A percentile compares a stretch with the other conserved stretches of the same genome.
Conservation (phyloP, 30 jellyfish, hydroid and myxozoan genomes). For the Hydractinia symbiolongicarpus region DNA sequence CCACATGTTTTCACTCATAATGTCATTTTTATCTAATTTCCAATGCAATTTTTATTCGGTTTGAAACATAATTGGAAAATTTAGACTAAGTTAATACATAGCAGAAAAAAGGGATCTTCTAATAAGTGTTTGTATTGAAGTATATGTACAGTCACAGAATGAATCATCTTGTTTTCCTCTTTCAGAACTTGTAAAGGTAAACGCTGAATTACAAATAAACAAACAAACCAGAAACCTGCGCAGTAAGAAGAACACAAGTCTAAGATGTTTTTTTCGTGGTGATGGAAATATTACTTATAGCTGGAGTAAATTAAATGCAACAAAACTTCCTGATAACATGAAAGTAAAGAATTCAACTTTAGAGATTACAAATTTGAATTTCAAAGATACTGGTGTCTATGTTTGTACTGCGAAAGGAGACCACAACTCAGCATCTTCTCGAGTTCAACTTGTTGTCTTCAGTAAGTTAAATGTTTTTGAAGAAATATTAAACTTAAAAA, state of each 20-base stretch:
- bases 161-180: neutral
- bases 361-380: conserved; percentile 36
- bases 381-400: conserved; percentile 62
- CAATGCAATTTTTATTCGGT: too few species aligned
- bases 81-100: too few species aligned
- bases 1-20: too few species aligned
- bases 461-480: conserved; percentile 31
- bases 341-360: conserved; percentile 35
- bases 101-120: too few species aligned
- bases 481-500: too few species aligned
- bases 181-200: conserved; percentile 48
- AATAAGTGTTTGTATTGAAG: too few species aligned
- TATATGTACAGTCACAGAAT: too few species aligned
- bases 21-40: too few species aligned
- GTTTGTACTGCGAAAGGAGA: conserved; percentile 50
- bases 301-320: conserved; percentile 57
- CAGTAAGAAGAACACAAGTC: conserved; percentile 33
- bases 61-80: too few species aligned
- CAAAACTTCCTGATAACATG: conserved; percentile 64
- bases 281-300: conserved; percentile 43
- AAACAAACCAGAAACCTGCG: conserved; percentile 31
- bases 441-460: conserved; percentile 37
- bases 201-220: neutral
- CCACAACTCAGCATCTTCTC: conserved; percentile 40
- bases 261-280: conserved; percentile 51